phyloP scores from a whole-genome alignment of 2,113 vertebrate species.

The Gorsachius goisagi region DNA sequence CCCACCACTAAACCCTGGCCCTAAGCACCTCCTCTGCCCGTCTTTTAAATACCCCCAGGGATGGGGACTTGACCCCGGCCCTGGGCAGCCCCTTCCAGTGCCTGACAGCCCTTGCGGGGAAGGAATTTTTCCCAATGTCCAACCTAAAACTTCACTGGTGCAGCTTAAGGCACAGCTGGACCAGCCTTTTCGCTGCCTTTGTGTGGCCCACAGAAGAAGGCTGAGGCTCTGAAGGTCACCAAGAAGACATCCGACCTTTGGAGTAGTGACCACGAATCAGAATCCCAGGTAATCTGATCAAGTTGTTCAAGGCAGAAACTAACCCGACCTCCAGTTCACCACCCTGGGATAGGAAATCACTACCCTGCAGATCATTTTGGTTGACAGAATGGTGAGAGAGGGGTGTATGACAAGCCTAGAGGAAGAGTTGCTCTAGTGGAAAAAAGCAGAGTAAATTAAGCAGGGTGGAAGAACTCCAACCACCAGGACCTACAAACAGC shows the following conservation, averaged over 20 bases:
- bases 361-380: not conserved
- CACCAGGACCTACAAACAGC: not conserved
- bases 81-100: not conserved
- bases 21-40: rapidly evolving
- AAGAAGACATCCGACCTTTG: not conserved
- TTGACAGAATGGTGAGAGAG: not conserved
- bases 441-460: not conserved
- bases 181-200: not conserved
- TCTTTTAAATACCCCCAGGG: not conserved
- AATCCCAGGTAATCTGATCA: not conserved
- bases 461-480: not conserved
- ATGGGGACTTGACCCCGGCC: not conserved
- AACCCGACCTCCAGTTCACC: not conserved
- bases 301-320: not conserved
- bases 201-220: not conserved
- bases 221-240: not conserved
- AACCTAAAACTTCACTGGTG: not conserved
- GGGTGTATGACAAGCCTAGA: not conserved
- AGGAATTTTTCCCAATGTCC: not conserved
- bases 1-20: not conserved
- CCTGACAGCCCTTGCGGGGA: not conserved
- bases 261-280: not conserved
- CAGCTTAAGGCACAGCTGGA: not conserved
- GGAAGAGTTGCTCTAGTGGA: not conserved
- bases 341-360: not conserved